Evolutionary conservation across 1,140 invertebrate species (phyloP).

Genomic region (Sminthurides bifidus): DNA sequence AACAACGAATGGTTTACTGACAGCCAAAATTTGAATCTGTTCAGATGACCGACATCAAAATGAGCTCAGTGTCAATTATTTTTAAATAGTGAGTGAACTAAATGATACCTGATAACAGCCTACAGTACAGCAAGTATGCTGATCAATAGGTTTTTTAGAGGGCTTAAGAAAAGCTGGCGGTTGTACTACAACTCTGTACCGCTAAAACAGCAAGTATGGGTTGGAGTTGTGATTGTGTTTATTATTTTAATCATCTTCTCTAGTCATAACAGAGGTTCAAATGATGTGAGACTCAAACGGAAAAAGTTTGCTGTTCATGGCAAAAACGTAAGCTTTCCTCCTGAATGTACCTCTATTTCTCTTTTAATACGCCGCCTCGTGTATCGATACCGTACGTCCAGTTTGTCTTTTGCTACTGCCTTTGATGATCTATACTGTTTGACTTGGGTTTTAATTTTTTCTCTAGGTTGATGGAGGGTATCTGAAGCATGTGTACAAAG

Average conservation of each 20-base stretch:
- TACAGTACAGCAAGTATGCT: no score
- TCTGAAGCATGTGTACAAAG: conserved; percentile 62
- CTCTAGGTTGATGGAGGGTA: conserved; percentile 48
- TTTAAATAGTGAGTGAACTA: no score
- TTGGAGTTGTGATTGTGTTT: neutral
- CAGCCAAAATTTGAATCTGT: no score
- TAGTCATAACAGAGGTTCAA: neutral
- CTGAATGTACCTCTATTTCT: neutral
- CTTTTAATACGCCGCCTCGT: neutral
- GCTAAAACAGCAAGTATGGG: neutral
- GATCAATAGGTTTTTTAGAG: neutral
- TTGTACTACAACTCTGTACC: neutral
- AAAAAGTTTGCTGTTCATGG: conserved; percentile 27
- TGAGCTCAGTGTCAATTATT: no score
- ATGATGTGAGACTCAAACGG: neutral
- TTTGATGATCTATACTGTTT: neutral
- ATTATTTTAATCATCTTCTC: neutral
- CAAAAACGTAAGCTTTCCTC: conserved; percentile 4
- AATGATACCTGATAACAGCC: no score
- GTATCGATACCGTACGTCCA: neutral
- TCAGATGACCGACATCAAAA: no score
- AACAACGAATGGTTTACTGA: no score
- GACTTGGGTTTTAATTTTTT: neutral
- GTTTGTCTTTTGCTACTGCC: neutral
- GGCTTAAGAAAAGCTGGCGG: neutral